Percentiles rank a stretch among this genome's conserved stretches.
phyloP scores from a whole-genome alignment of 2,113 vertebrate genomes.

The Xenopus laevis region DNA sequence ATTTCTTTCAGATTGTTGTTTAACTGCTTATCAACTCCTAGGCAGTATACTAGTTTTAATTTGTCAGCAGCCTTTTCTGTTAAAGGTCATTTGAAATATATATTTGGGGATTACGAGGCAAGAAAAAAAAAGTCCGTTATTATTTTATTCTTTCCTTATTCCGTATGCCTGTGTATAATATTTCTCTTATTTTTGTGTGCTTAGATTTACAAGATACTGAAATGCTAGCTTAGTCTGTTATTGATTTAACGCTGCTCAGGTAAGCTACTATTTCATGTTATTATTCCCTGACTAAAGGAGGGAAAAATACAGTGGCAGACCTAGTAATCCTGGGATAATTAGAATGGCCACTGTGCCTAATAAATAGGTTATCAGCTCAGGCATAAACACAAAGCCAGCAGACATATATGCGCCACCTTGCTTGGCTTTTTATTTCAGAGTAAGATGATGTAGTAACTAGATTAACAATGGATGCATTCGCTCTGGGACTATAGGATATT shows the following conservation, averaged over 20 bases:
- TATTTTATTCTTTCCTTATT: background rate
- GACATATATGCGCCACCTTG: background rate
- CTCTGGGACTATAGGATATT: background rate
- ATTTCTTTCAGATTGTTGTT: no score
- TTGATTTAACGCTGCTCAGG: conserved; percentile 19
- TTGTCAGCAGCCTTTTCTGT: background rate
- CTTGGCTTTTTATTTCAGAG: background rate
- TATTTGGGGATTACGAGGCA: no score
- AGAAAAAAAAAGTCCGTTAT: no score
- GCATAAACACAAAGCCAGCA: background rate
- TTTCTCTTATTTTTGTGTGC: no score
- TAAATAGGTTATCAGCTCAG: background rate
- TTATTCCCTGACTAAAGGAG: conserved; percentile 20
- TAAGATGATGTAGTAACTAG: background rate
- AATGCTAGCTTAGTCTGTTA: background rate
- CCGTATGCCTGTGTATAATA: no score
- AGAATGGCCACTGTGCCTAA: conserved; percentile 7
- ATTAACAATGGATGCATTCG: background rate
- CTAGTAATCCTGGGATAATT: conserved; percentile 26
- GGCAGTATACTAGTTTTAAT: background rate
- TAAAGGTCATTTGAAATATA: no score
- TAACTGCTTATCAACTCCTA: no score
- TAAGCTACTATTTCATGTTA: conserved; percentile 10
- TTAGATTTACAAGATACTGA: no score
- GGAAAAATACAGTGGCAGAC: conserved; percentile 8